Conservation (phyloP, 1,140 invertebrate genomes). For the Hypothenemus hampei region DNA sequence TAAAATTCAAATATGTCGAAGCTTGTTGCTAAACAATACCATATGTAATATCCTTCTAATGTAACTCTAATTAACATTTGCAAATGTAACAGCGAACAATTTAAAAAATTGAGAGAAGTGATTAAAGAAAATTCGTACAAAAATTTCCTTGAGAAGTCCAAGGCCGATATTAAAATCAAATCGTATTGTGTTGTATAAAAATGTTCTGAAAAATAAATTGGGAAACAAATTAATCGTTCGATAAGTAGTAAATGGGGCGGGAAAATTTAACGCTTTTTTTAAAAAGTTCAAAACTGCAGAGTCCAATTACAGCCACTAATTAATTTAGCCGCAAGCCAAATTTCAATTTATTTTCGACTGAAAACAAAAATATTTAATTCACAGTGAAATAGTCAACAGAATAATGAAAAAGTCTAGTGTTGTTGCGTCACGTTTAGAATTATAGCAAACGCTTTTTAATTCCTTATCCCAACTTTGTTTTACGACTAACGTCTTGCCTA, state of each 20-base stretch:
- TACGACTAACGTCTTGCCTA: constrained; percentile 10
- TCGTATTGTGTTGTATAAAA: constrained; percentile 1
- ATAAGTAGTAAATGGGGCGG: constrained; percentile 7
- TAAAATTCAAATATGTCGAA: too few relatives aligned
- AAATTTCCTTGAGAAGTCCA: too few relatives aligned
- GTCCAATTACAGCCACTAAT: constrained; percentile 1
- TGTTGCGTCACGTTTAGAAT: not conserved
- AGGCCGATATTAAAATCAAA: too few relatives aligned
- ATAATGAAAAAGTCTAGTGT: not conserved
- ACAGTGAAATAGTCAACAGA: too few relatives aligned
- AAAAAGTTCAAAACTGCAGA: constrained; percentile 9
- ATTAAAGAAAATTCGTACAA: too few relatives aligned
- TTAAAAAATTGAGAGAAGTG: too few relatives aligned
- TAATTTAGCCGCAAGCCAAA: not conserved
- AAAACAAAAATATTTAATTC: not conserved
- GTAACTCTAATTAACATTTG: too few relatives aligned
- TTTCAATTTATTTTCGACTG: not conserved
- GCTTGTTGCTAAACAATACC: too few relatives aligned
- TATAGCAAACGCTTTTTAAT: constrained; percentile 17
- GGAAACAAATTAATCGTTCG: constrained; percentile 4
- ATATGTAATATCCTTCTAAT: too few relatives aligned
- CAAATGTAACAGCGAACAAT: too few relatives aligned
- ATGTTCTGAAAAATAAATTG: constrained; percentile 5
- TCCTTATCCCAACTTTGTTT: constrained; percentile 16
- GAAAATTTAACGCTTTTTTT: constrained; percentile 7